Conservation (phyloP, 2,888 invertebrate species). For the Ischnura elegans region DNA sequence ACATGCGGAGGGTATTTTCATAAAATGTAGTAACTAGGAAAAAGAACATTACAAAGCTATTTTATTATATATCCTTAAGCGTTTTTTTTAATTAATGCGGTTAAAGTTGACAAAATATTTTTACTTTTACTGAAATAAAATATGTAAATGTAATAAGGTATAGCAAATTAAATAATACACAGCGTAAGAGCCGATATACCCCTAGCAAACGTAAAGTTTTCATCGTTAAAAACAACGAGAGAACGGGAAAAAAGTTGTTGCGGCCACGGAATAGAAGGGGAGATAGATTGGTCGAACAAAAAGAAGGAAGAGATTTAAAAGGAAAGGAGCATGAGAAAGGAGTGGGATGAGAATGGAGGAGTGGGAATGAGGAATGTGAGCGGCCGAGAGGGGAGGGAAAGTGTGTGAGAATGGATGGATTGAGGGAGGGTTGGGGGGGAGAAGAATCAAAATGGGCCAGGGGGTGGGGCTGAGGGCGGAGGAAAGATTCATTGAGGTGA, state of each 20-base stretch:
- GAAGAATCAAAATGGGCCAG: background rate
- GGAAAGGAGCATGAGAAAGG: background rate
- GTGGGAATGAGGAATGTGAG: background rate
- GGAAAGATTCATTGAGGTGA: slow-evolving; percentile 41
- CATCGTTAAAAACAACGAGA: background rate
- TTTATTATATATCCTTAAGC: no score
- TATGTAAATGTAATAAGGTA: no score
- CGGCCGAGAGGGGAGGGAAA: background rate
- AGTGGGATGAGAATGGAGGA: background rate
- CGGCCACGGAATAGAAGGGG: background rate
- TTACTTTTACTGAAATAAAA: no score
- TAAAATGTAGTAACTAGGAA: no score
- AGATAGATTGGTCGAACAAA: background rate
- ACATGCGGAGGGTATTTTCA: no score
- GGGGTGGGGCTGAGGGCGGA: background rate
- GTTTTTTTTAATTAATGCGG: no score
- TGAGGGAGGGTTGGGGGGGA: background rate
- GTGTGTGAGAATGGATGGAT: background rate
- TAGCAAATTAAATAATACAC: no score
- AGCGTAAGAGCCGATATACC: background rate
- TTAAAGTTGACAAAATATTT: no score
- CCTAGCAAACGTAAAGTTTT: background rate
- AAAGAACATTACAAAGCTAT: no score
- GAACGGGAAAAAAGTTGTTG: background rate
- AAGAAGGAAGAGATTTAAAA: background rate